Evolutionary conservation across 2,113 vertebrate species (phyloP).

Genomic region (Falcunculus frontatus): DNA sequence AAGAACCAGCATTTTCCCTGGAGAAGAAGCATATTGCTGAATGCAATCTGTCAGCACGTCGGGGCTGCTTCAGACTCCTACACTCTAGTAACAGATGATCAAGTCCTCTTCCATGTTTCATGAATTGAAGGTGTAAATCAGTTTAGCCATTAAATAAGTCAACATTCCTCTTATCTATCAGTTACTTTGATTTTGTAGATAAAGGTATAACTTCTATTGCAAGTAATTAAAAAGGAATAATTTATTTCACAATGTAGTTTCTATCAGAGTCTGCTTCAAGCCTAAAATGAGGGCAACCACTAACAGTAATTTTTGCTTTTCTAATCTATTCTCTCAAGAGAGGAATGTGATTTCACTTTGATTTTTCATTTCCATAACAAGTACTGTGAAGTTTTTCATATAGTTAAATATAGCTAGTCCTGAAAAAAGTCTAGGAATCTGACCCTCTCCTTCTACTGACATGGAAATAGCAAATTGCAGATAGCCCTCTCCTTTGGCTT

Average conservation of each 20-base stretch:
- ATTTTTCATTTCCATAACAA: constrained; percentile 51
- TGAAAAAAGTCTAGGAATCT: background rate
- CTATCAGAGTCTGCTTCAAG: constrained; percentile 42
- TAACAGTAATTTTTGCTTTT: constrained; percentile 31
- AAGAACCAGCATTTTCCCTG: constrained; percentile 15
- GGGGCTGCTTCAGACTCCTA: background rate
- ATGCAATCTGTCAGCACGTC: constrained; percentile 20
- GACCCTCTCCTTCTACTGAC: background rate
- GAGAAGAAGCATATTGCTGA: constrained; percentile 26
- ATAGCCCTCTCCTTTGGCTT: background rate
- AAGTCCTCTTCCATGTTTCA: constrained; percentile 49
- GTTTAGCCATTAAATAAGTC: constrained; percentile 53
- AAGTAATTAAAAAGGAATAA: constrained; percentile 65
- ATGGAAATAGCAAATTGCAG: background rate
- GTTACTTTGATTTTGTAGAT: constrained; percentile 62
- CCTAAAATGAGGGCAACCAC: constrained; percentile 48
- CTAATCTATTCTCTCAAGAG: constrained; percentile 33
- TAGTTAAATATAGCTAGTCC: background rate
- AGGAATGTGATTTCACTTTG: constrained; percentile 18
- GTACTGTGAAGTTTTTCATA: background rate
- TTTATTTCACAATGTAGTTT: constrained; percentile 56
- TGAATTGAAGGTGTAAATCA: constrained; percentile 51
- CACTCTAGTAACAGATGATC: constrained; percentile 20
- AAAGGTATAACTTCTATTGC: constrained; percentile 53
- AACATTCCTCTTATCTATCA: constrained; percentile 47